Percentiles rank a stretch among this genome's conserved stretches.
These are phyloP conservation scores for Parauchenoglanis punctatus DNA, from an alignment of 2,797 vertebrate species.

Conservation along the genomic window DNA sequence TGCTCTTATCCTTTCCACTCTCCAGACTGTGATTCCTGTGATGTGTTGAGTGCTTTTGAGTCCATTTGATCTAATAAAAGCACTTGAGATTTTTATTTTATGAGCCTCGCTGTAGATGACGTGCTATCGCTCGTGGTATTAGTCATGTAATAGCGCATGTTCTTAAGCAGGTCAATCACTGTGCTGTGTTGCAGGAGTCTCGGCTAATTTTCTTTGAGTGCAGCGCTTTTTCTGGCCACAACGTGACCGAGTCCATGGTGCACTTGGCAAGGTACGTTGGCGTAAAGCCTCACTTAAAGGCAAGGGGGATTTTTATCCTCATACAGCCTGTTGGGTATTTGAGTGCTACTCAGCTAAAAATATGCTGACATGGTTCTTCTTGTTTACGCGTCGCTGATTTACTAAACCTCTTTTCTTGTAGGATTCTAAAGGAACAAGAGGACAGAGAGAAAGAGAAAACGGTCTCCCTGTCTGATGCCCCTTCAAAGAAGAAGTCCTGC, in stretches of 20 bases:
- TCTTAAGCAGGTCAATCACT: neutral
- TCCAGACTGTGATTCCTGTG: conserved; percentile 28
- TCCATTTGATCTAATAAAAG: conserved; percentile 27
- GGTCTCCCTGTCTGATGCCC: conserved; percentile 67
- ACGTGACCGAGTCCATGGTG: conserved; percentile 79
- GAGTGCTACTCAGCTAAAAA: neutral
- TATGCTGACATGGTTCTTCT: neutral
- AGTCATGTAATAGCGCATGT: neutral
- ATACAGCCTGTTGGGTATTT: neutral
- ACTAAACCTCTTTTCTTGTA: conserved; percentile 53
- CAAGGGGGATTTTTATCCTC: neutral
- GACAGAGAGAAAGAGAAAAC: conserved; percentile 85
- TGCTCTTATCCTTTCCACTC: neutral
- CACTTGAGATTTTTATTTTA: neutral
- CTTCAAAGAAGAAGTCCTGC: conserved; percentile 81
- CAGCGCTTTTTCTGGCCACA: conserved; percentile 86
- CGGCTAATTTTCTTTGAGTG: conserved; percentile 88
- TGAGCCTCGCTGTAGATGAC: neutral
- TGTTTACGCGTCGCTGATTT: neutral
- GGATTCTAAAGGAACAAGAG: conserved; percentile 87
- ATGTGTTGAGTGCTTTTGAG: conserved; percentile 44
- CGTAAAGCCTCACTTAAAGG: neutral
- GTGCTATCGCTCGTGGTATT: neutral
- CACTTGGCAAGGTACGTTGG: conserved; percentile 85
- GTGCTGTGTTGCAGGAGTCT: conserved; percentile 76